phyloP scores from a whole-genome alignment of 2,113 vertebrate species.

The Micronycteris hirsuta region DNA sequence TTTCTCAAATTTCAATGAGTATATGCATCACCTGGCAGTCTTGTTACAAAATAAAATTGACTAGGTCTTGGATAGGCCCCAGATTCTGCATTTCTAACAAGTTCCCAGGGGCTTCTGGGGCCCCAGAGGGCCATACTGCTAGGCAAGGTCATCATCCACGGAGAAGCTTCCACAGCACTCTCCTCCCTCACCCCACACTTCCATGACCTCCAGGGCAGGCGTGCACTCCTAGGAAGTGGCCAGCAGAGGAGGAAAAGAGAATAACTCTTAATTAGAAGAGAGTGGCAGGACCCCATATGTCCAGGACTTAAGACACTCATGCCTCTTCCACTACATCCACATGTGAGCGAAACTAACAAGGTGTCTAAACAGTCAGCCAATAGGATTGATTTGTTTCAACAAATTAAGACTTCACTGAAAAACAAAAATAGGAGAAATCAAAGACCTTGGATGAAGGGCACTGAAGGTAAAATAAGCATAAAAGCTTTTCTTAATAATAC shows the following conservation, averaged over 20 bases:
- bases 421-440: not conserved
- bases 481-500: slow-evolving; percentile 42
- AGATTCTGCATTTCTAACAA: not conserved
- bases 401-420: slow-evolving; percentile 1
- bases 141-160: fast-evolving
- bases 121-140: too few relatives aligned
- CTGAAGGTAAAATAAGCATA: not conserved
- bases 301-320: not conserved
- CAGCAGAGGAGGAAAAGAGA: not conserved
- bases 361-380: not conserved
- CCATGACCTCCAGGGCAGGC: not conserved
- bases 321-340: not conserved
- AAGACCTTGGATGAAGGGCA: slow-evolving; percentile 21
- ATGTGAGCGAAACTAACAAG: not conserved
- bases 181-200: not conserved
- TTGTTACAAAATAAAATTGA: not conserved
- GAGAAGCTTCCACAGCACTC: not conserved
- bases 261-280: not conserved
- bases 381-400: not conserved
- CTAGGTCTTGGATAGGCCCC: not conserved
- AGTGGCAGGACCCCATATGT: not conserved
- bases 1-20: not conserved
- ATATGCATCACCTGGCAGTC: not conserved
- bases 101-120: too few relatives aligned
- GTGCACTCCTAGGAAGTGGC: not conserved